These are phyloP conservation scores for Trachythela sp. DNA, from an alignment of 64 coral and sea anemone genomes.

Conservation along the genomic window DNA sequence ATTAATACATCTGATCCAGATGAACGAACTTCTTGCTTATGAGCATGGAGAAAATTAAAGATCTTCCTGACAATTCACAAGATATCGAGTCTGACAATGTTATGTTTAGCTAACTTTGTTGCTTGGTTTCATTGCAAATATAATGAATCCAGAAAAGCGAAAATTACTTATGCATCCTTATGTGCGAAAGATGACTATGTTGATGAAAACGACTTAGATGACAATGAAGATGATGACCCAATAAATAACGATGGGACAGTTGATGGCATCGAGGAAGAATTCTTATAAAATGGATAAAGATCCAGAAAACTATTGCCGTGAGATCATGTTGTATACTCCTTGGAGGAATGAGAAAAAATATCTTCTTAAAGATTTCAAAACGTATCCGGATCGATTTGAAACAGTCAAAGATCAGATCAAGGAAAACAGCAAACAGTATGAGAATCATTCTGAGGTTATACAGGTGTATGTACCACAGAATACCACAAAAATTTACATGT, in stretches of 20 bases:
- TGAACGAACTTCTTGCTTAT: slow-evolving; percentile 64
- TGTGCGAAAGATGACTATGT: slow-evolving; percentile 43
- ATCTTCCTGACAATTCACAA: slow-evolving; percentile 54
- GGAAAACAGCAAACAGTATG: no score
- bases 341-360: slow-evolving; percentile 50
- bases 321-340: slow-evolving; percentile 56
- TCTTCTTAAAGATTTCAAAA: slow-evolving; percentile 7
- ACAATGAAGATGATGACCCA: slow-evolving; percentile 37
- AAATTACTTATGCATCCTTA: slow-evolving; percentile 7
- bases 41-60: slow-evolving; percentile 55
- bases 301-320: slow-evolving; percentile 61
- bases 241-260: background rate
- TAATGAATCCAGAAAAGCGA: slow-evolving; percentile 25
- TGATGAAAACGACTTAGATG: slow-evolving; percentile 24
- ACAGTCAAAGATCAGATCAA: no score
- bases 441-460: no score
- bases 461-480: no score
- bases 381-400: no score
- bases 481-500: no score
- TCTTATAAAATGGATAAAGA: slow-evolving; percentile 55
- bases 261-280: slow-evolving; percentile 15
- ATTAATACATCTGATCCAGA: slow-evolving; percentile 50
- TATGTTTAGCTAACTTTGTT: slow-evolving; percentile 61
- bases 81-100: slow-evolving; percentile 72
- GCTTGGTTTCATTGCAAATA: slow-evolving; percentile 39